Evolutionary conservation across 2,797 vertebrate species (phyloP).

Genomic region (Siniperca undulata): DNA sequence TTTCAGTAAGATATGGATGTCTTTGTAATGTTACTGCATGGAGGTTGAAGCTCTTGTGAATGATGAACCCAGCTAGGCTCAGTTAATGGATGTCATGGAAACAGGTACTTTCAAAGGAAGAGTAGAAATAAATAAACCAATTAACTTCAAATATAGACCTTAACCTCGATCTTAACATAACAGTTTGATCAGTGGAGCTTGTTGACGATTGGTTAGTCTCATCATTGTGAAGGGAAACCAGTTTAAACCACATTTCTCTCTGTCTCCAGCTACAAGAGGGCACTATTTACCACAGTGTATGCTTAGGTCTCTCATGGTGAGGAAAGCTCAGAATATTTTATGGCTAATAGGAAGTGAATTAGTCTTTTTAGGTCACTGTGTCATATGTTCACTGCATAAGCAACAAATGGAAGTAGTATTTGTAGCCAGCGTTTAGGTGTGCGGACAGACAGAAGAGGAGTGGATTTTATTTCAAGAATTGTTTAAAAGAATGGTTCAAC

Average conservation of each 20-base stretch:
- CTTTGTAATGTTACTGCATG: background rate
- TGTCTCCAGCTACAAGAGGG: background rate
- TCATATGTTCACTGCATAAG: background rate
- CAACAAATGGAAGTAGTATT: background rate
- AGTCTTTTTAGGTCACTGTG: conserved; percentile 5
- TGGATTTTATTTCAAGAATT: background rate
- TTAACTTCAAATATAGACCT: conserved; percentile 8
- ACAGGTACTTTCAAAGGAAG: conserved; percentile 10
- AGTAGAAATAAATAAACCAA: conserved; percentile 18
- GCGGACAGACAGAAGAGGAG: background rate
- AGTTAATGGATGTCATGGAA: conserved; percentile 48
- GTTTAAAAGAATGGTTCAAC: background rate
- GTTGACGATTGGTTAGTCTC: background rate
- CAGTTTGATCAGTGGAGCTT: background rate
- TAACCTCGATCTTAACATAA: background rate
- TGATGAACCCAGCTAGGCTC: conserved; percentile 7
- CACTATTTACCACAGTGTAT: background rate
- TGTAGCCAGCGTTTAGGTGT: background rate
- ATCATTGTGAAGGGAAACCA: background rate
- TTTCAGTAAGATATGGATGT: background rate
- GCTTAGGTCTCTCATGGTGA: background rate
- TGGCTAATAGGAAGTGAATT: background rate
- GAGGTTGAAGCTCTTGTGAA: background rate
- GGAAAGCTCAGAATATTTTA: background rate
- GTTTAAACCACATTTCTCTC: background rate